Base-by-base conservation (phyloP, 2,797 vertebrate species). In the Oophaga sylvatica region DNA sequence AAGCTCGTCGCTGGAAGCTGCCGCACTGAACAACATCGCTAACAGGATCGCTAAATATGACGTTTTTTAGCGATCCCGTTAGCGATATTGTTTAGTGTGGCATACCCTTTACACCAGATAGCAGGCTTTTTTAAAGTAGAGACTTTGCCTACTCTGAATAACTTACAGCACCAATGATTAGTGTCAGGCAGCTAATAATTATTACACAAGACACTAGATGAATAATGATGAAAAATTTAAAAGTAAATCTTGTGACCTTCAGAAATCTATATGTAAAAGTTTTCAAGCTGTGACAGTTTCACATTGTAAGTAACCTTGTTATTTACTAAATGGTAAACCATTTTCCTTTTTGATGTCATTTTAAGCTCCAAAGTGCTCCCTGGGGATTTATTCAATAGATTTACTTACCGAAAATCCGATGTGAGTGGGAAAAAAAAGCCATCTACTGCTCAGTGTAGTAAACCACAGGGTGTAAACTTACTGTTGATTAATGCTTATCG, bases 331-430 rank as follows among this genome's bases (percentile, higher is more conserved):
- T 45, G 35, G 79, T 45, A 81, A 63, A 59, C 60, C 79, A 81
- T 81, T 81, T 81, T 65, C 62, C 62, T 65, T 65, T 67, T 81
- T 81, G 63, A 60, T 53, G 80, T 81, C 60, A 81, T 81, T 81
- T 65, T 81, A 26, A 65, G 62, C 41, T 67, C 22, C 22, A 81
- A 81, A 81, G 35, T 81, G 60, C 35, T 67, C 62, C 62, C 80
- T 81, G 80, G 60, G 65, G 80, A 53, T 63, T 48, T 81, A 12
- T 81, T 65, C 80, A 81, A 81, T 81, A 81, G 80, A 81, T 81
- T 81, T 81, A 81, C 80, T 81, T 81, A 81, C 79, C 13, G 80
- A 81, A 81, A 65, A 8, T 16, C 31, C 15, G 19, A 45, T 80
- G 31, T 59, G 35, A 45, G 35, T 63, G 60, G 19, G 31, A 63